Base-by-base conservation (phyloP, 2,888 invertebrate genomes). In the Sturmia bella region DNA sequence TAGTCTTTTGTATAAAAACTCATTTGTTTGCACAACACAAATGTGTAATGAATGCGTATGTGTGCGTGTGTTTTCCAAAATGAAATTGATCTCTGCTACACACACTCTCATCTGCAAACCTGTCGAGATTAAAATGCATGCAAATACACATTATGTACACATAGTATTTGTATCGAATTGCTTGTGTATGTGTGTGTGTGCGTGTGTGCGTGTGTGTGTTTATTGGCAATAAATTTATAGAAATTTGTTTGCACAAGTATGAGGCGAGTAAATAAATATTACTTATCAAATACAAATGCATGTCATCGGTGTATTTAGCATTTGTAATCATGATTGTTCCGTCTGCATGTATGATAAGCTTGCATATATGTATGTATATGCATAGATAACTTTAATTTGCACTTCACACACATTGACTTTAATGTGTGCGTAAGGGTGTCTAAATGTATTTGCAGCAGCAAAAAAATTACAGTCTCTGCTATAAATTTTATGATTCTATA, bases 251-350 rank as follows among this genome's bases (percentile, higher is more conserved):
- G 13, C 21, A 39, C 13, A 24, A 61, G 43, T 15, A 6, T 50
- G 13, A 9, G 32, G 32, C 32, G 24, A 21, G 5, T 24, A 27
- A 48, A n/a, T 27, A 63, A 48, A 66, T 57, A 39, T 57, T 72
- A 15, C 24, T 32, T 37, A 37, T 50, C 19, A 45, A 15, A 48
- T 73, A 27, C 21, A 56, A 19, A 61, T 66, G n/a, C 54, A 73
- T 81, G 73, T 73, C 76, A 82, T 82, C 77, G 57, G 57, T 77
- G 63, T 74, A 59, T 66, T 78, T 82, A 70, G 74, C 41, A 70
- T 69, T 70, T 64, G 64, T 59, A 48, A 74, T 74, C 37, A 24
- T 77, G 57, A n/a, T 57, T 63, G 50, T n/a, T 54, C 27, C n/a
- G 12, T 37, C 15, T 32, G 19, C 59, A 7, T 50, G 50, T 45